Conservation (phyloP, 2,797 vertebrate genomes). For the Arnoldichthys spilopterus region DNA sequence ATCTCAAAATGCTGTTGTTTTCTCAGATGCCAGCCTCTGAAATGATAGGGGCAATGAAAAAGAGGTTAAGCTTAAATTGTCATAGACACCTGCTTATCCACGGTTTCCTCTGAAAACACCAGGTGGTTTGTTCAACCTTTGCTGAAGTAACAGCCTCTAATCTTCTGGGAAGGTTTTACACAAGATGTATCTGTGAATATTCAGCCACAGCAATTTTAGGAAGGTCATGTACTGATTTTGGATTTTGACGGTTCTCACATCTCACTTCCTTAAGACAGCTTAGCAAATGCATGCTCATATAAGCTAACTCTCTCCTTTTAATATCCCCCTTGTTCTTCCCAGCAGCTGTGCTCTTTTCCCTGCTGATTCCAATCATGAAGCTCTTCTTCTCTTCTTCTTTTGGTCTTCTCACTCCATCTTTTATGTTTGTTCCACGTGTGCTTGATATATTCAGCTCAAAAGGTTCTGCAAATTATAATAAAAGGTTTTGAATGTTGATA, state of each 20-base stretch:
- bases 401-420: neutral
- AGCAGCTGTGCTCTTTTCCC: neutral
- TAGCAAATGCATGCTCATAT: constrained; percentile 29
- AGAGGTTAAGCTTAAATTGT: too few relatives aligned
- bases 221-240: neutral
- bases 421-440: neutral
- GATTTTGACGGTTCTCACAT: constrained; percentile 14
- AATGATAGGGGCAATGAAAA: too few relatives aligned
- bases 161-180: neutral
- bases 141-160: neutral
- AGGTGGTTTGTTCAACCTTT: neutral
- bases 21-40: too few relatives aligned
- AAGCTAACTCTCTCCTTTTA: constrained; percentile 23
- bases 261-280: constrained; percentile 12
- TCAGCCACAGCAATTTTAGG: neutral
- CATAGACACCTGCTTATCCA: neutral
- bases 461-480: constrained; percentile 11
- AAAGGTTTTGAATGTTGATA: neutral
- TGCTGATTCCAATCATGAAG: constrained; percentile 2
- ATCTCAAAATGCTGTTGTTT: too few relatives aligned
- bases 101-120: neutral
- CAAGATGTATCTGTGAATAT: too few relatives aligned
- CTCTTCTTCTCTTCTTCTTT: constrained; percentile 4
- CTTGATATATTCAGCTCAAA: neutral
- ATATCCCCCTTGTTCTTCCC: neutral